Percentiles rank a stretch among this genome's conserved stretches.
Conservation (phyloP, 2,888 invertebrate species). For the Nomada hirtipes region DNA sequence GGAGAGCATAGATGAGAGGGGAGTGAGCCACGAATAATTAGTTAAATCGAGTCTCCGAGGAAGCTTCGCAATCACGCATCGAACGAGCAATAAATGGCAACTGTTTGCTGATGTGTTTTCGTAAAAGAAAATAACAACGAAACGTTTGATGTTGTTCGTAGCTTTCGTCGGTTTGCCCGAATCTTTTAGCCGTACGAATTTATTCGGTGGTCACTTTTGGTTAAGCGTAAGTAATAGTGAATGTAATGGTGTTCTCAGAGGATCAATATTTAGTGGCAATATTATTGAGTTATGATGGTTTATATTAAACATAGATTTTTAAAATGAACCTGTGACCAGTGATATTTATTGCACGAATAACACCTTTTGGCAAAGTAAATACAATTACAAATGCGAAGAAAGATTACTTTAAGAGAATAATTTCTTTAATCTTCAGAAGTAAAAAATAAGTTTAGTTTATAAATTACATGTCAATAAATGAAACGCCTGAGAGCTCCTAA, state of each 20-base stretch:
- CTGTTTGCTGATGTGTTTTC: conserved; percentile 12
- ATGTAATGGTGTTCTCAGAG: neutral
- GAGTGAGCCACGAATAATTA: neutral
- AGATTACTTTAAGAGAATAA: too few species aligned
- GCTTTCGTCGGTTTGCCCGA: neutral
- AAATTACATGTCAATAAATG: too few species aligned
- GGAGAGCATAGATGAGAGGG: neutral
- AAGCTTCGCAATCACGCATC: conserved; percentile 35
- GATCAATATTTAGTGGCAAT: too few species aligned
- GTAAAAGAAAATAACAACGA: neutral
- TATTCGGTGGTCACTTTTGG: neutral
- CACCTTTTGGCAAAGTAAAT: too few species aligned
- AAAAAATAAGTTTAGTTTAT: too few species aligned
- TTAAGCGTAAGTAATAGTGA: neutral
- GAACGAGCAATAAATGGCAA: conserved; percentile 57
- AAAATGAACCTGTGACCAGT: too few species aligned
- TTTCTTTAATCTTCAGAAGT: too few species aligned
- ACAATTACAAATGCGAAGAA: too few species aligned
- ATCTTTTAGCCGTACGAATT: neutral
- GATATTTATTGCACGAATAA: too few species aligned
- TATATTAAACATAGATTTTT: too few species aligned
- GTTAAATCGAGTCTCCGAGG: conserved; percentile 6
- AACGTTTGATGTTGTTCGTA: neutral
- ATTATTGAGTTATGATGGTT: too few species aligned
- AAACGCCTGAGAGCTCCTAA: too few species aligned